phyloP scores from a whole-genome alignment of 2,113 vertebrate genomes.

The Murina feae region DNA sequence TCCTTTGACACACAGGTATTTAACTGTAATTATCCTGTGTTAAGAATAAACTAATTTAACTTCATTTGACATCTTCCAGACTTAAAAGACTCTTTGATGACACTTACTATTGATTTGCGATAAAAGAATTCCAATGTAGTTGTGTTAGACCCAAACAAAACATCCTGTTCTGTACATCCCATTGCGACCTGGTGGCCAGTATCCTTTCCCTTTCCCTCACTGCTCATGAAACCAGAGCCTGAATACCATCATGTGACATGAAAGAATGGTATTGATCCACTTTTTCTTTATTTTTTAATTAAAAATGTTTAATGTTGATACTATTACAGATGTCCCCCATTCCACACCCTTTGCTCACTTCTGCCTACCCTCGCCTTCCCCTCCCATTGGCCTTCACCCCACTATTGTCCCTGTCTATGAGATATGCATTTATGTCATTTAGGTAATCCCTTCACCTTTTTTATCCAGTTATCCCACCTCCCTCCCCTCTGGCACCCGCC shows the following conservation, averaged over 20 bases:
- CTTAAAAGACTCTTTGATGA: neutral
- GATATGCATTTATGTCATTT: neutral
- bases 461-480: neutral
- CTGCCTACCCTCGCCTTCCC: neutral
- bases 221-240: neutral
- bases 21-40: neutral
- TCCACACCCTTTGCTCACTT: neutral
- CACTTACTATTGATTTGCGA: neutral
- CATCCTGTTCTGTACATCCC: neutral
- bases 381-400: neutral
- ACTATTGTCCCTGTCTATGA: neutral
- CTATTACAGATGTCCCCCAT: neutral
- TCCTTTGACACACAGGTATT: neutral
- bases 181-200: neutral
- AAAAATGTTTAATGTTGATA: neutral
- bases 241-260: neutral
- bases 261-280: conserved; percentile 7
- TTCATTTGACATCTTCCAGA: neutral
- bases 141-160: neutral
- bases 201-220: neutral
- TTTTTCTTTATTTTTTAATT: neutral
- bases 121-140: neutral
- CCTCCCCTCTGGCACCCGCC: neutral
- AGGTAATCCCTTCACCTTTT: neutral
- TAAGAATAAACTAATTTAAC: neutral